These are phyloP conservation scores for Himalopsyche kuldschensis DNA, from an alignment of 2,888 invertebrate species.

Conservation along the genomic window DNA sequence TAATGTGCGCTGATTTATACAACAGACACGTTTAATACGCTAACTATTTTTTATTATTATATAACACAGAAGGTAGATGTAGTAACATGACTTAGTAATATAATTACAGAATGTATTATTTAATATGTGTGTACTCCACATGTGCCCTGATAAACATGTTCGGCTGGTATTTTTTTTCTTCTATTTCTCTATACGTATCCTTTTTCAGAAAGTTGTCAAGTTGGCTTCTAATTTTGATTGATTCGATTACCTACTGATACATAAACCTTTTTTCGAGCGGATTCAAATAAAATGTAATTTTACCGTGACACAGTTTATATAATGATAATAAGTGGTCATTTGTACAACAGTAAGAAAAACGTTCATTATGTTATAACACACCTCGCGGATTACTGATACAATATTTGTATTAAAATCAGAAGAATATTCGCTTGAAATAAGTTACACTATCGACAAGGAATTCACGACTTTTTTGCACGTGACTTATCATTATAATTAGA, in stretches of 20 bases:
- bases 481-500: too few relatives aligned
- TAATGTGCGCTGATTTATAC: not conserved
- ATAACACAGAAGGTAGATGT: not conserved
- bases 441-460: too few relatives aligned
- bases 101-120: not conserved
- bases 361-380: not conserved
- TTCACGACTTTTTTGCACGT: too few relatives aligned
- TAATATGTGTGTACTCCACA: not conserved
- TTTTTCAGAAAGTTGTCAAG: not conserved
- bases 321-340: not conserved
- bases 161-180: not conserved
- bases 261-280: not conserved
- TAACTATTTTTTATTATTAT: not conserved
- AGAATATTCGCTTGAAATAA: too few relatives aligned
- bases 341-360: not conserved
- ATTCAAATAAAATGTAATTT: not conserved
- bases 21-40: not conserved
- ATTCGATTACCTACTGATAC: not conserved
- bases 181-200: not conserved
- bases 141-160: not conserved
- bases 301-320: not conserved
- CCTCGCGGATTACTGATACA: not conserved
- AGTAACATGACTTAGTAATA: not conserved
- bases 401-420: too few relatives aligned
- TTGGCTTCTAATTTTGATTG: not conserved